Base-by-base conservation (phyloP, 1,140 invertebrate genomes). In the Danaus plexippus region DNA sequence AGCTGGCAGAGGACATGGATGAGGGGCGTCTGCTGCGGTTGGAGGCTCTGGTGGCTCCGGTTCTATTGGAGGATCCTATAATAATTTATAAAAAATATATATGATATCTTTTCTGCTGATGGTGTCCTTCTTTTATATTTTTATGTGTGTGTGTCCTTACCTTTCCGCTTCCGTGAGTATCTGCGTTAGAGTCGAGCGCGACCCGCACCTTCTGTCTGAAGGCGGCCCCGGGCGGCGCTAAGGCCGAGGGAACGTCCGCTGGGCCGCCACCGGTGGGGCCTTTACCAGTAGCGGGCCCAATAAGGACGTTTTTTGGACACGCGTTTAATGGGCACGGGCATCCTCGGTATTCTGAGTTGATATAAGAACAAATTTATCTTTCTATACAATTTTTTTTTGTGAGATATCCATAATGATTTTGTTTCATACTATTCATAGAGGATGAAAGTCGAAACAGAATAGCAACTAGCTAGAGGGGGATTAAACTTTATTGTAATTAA, bases 221-320 rank as follows among this genome's bases (percentile, higher is more conserved):
- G 80, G 81, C 71, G 69, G 62, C 83, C 78, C 78, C 80, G 78
- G 80, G 78, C 77, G 77, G 77, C 71, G 75, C 76, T 22, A 74
- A 69, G 41, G 79, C 88, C 79, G 88, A 88, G 71, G 72, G 65
- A 41, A 75, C 73, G 72, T 85, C 83, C 54, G 64, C 75, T 60
- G 87, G 85, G 82, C 87, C 87, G 75, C 80, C 79, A 87, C 84
- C 77, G 70, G 83, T 67, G 55, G 87, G 85, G 83, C 85, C 82
- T 80, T 91, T 92, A 94, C 94, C 94, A 95, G 94, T 95, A 95
- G 94, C 94, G 93, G 94, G 94, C 91, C 94, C 94, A 95, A 94
- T 95, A 95, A 92, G 93, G 92, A 93, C 94, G 94, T 96, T 96
- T 96, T 96, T 96, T 96, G 94, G 94, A 95, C 93, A 95, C 89